A percentile compares a stretch with the other conserved stretches of the same genome.
These are phyloP conservation scores for Corythornis madagascariensis DNA, from an alignment of 2,113 vertebrate species.

Conservation along the genomic window DNA sequence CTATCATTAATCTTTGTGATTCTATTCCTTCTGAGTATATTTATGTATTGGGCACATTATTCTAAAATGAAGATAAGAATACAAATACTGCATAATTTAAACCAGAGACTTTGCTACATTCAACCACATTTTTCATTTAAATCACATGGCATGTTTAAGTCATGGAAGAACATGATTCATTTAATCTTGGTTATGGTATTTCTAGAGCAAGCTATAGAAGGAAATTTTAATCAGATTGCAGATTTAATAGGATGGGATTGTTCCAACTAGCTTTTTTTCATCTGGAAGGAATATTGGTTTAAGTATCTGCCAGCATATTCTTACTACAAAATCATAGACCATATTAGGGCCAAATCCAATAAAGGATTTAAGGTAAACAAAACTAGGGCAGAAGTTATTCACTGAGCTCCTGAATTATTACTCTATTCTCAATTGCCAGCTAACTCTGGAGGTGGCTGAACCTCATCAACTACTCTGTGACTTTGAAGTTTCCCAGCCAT, in stretches of 20 bases:
- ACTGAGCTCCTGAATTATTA: not conserved
- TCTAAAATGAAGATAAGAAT: not conserved
- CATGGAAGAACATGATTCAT: not conserved
- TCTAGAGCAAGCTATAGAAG: not conserved
- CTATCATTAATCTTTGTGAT: not conserved
- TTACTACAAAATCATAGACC: not conserved
- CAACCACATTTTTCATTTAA: not conserved
- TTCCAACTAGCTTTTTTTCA: conserved; percentile 23
- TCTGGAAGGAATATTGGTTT: conserved; percentile 12
- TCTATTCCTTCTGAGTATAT: not conserved
- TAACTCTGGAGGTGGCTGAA: not conserved
- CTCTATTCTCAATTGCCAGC: not conserved
- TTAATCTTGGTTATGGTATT: conserved; percentile 25
- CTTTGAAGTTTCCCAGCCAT: not conserved
- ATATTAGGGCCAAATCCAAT: not conserved
- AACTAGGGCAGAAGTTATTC: not conserved
- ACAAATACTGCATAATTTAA: conserved; percentile 40
- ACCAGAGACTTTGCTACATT: not conserved
- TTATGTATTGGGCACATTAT: not conserved
- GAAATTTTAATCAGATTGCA: conserved; percentile 27
- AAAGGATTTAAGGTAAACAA: not conserved
- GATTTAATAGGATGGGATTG: conserved; percentile 1
- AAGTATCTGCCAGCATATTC: not conserved
- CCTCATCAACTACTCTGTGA: not conserved
- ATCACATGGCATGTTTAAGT: not conserved